Evolutionary conservation across 2,113 vertebrate genomes (phyloP).

Genomic region (Climacteris rufus): DNA sequence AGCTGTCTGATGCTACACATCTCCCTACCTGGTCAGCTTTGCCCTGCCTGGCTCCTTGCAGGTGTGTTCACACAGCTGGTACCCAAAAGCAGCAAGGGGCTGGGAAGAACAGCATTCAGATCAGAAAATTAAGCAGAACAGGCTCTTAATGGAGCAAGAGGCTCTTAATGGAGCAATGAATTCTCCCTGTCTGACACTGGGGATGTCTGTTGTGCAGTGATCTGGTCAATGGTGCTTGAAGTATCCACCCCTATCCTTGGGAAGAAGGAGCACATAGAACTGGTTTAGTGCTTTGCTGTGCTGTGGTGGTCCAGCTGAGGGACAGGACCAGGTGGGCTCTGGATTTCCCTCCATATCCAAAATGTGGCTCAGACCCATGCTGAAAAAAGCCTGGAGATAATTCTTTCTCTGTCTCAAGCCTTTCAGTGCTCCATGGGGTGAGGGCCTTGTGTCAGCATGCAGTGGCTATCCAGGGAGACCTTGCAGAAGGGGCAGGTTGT

Average conservation of each 20-base stretch:
- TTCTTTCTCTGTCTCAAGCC: background rate
- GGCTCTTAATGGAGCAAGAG: background rate
- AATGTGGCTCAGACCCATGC: background rate
- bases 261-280: background rate
- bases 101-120: background rate
- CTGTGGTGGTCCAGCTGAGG: background rate
- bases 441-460: background rate
- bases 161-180: no score
- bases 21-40: fast-evolving
- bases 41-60: fast-evolving
- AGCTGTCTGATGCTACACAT: background rate
- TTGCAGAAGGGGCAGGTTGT: background rate
- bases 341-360: background rate
- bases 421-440: fast-evolving
- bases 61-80: fast-evolving
- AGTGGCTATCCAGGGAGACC: fast-evolving
- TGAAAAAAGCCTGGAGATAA: background rate
- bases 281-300: background rate
- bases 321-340: background rate
- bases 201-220: background rate
- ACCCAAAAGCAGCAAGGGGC: background rate
- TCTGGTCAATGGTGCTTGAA: fast-evolving
- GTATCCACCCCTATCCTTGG: background rate
- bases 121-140: background rate
- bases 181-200: background rate